Base-by-base conservation (phyloP, 1,140 invertebrate species). In the Cotesia glomerata region DNA sequence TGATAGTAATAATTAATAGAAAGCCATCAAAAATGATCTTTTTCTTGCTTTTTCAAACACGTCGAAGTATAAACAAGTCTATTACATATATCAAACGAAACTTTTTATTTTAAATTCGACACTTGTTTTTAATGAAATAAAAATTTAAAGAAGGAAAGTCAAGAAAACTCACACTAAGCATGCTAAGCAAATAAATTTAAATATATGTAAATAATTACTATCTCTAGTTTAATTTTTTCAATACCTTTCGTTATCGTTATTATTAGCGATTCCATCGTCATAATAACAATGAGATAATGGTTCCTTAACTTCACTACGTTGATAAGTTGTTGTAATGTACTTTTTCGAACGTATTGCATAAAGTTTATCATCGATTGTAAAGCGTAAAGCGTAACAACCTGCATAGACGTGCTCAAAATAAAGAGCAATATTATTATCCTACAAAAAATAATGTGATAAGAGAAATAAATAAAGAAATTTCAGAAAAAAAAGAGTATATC, bases 361-460 rank as follows among this genome's bases (percentile, higher is more conserved):
- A n/a, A 73, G 54, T 52, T 71, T 49, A 16, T 66, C 62, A 39
- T 76, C 65, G 34, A 74, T 62, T 68, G 71, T 72, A 49, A 76
- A 79, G 54, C 73, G 71, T n/a, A 79, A 34, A 13, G 75, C 69
- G 52, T 79, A 79, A 75, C 78, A 79, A 49, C 78, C 78, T 9
- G 75, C 77, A 61, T 74, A 78, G 49, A 79, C 62, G 39, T 78
- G 72, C 56, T 76, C 63, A 32, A 74, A 77, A 49, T 71, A 76
- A 18, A 78, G 52, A 13, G 14, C 68, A 54, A 76, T 62, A 62
- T 49, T 26, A 5, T 72, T 39, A 49, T 69, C 62, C 74, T 63
- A 66, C n/a, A 72, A 69, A 49, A 65, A 69, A n/a, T 14, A 13
- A 56, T 9, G 8, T 49, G 45, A 9, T 49, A 49, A 49, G 1